Base-by-base conservation (phyloP, 2,797 vertebrate species). In the Columba guinea region DNA sequence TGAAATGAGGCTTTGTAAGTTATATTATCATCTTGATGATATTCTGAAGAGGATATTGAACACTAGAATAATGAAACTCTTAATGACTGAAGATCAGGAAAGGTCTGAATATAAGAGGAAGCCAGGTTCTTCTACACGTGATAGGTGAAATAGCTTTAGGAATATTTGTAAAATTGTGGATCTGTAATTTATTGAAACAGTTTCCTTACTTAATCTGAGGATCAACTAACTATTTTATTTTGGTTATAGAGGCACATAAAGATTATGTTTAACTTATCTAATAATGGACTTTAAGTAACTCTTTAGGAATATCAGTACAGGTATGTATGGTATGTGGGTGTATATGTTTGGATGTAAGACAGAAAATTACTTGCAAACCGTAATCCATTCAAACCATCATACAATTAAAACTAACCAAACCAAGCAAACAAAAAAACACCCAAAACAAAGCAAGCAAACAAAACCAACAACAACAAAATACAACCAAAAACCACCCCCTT, bases 401-500 rank as follows among this genome's bases (percentile, higher is more conserved):
- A 62, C 15, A 71, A 11, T 15, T 80, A 1, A 62, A 83, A 85
- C 67, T 22, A 51, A 1, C 2, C 32, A n/a, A 51, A 20, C 0
- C 5, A 13, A 46, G 19, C 19, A 14, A 46, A 46, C 44, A 46
- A 46, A 46, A 46, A 46, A 46, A 9, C 44, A 46, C 44, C 44
- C 44, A 46, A 46, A 46, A 46, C 44, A 46, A 46, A 46, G 44
- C 44, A 46, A 46, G 44, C 44, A 46, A 46, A 46, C 19, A 46
- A 46, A 46, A 16, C 5, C 41, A 41, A 44, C 44, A 46, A 46
- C 44, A 46, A 20, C 44, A 1, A 62, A 83, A 87, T 63, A 24
- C 44, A 51, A 1, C 3, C 34, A n/a, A 51, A 20, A 1, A 4
- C 44, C 44, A 13, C 24, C 7, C 5, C 4, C 12, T 8, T 12